These are phyloP conservation scores for Aplocera efformata DNA, from an alignment of 2,888 invertebrate species.

Conservation along the genomic window DNA sequence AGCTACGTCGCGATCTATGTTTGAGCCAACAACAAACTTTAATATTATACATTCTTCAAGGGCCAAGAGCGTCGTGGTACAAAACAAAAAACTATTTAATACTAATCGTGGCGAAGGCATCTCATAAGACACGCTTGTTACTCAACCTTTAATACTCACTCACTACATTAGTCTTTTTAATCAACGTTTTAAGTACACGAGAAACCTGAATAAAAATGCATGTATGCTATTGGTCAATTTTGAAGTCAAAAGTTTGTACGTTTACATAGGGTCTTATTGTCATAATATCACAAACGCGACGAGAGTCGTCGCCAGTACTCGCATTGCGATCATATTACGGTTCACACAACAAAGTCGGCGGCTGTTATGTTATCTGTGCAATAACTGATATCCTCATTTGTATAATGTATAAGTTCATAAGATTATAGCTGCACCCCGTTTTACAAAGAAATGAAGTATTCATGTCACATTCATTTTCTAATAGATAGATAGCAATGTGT, in stretches of 20 bases:
- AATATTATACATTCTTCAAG: neutral
- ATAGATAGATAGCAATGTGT: too few relatives aligned
- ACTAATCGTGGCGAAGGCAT: constrained; percentile 65
- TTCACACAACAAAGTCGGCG: constrained; percentile 4
- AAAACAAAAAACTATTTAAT: constrained; percentile 51
- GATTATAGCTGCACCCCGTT: too few relatives aligned
- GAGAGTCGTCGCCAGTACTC: neutral
- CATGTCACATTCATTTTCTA: too few relatives aligned
- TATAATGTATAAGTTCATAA: too few relatives aligned
- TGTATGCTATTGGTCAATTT: constrained; percentile 34
- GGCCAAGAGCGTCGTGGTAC: constrained; percentile 44
- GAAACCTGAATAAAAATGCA: constrained; percentile 37
- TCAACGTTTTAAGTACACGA: constrained; percentile 59
- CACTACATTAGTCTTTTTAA: constrained; percentile 59
- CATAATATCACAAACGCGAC: constrained; percentile 61
- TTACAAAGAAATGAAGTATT: too few relatives aligned
- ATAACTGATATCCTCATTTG: too few relatives aligned
- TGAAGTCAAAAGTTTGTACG: constrained; percentile 44
- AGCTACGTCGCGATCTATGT: too few relatives aligned
- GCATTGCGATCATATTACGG: constrained; percentile 9
- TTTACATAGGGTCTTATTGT: constrained; percentile 58
- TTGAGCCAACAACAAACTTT: too few relatives aligned
- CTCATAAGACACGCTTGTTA: constrained; percentile 47
- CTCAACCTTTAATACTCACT: constrained; percentile 56
- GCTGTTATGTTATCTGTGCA: neutral